Base-by-base conservation (phyloP, 2,797 vertebrate genomes). In the Lates japonicus region DNA sequence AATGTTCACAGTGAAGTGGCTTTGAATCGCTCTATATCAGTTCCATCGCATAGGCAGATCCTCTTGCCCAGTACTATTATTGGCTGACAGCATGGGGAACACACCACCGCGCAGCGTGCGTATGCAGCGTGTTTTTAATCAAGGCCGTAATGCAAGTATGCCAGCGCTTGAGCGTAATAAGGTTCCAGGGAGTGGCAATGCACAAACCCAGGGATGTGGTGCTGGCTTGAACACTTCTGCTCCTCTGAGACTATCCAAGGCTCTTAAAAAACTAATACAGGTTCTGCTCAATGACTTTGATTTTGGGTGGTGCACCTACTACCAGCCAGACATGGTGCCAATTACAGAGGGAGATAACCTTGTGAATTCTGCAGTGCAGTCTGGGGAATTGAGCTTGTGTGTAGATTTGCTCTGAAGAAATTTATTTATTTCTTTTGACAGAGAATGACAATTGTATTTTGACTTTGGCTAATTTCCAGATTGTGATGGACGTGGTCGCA, bases 1-100 rank as follows among this genome's bases (percentile, higher is more conserved):
- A 92, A 88, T 91, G 89, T 89, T 86, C 83, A 86, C 86, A 86
- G 88, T 91, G 86, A 92, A 90, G 85, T 90, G 85, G 85, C 92
- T 95, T 94, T 94, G 93, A 94, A 93, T 92, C 20, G 74, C 85
- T 90, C 90, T 95, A n/a, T n/a, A n/a, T n/a, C n/a, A n/a, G n/a
- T n/a, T n/a, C n/a, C n/a, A n/a, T n/a, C n/a, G n/a, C n/a, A n/a
- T n/a, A n/a, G n/a, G n/a, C n/a, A n/a, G n/a, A n/a, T n/a, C n/a
- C n/a, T n/a, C n/a, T n/a, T n/a, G n/a, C n/a, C n/a, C n/a, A n/a
- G n/a, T n/a, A n/a, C n/a, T n/a, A n/a, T n/a, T n/a, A n/a, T n/a
- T n/a, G n/a, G n/a, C 93, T 96, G 94, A n/a, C 72, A 71, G n/a
- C n/a, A n/a, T n/a, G n/a, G n/a, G n/a, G n/a, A n/a, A 14, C 80